Base-by-base conservation (phyloP, 23 tunicate species). In the Halocynthia roretzi region DNA sequence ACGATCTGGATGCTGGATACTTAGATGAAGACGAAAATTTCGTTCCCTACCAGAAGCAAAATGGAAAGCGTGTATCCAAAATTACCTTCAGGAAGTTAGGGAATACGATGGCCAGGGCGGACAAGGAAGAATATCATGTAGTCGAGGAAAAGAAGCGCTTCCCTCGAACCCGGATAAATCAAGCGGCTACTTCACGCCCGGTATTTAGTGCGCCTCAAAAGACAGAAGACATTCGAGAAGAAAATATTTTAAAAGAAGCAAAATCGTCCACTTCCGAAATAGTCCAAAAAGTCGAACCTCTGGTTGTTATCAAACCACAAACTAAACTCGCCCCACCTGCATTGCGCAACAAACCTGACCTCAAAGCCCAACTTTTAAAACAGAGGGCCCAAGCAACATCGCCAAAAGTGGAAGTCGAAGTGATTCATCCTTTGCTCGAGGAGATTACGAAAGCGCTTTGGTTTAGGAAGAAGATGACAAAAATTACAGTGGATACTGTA, bases 391-490 rank as follows among this genome's bases (percentile, higher is more conserved):
- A 52, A 48, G 77, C 83, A 49, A 70, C 48, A 7, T 52, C 52
- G 56, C 70, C 61, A 22, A 10, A 56, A 51, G 60, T 5, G 52
- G 21, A 53, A 8, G 56, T 55, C 17, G 31, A 0, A n/a, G 17
- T 15, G 52, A 20, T 49, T 48, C 81, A 63, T 61, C 81, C 81
- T 15, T 61, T 77, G 72, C 81, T 77, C 40, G 52, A 77, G 78
- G 71, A 72, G 0, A 85, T 85, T 19, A 56, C 66, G 10, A 51
- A 61, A 60, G 79, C 91, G 62, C 76, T 74, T 12, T 85, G 91
- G 91, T 85, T 85, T 81, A 71, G 84, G 14, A 85, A 80, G 66
- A 85, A 85, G 56, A 55, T 85, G 53, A 67, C 64, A 14, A 61
- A 52, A 7, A 66, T 85, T 15, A 80, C 84, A 2, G 76, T 80